phyloP scores from a whole-genome alignment of 2,113 vertebrate genomes.

The Lutjanus erythropterus region DNA sequence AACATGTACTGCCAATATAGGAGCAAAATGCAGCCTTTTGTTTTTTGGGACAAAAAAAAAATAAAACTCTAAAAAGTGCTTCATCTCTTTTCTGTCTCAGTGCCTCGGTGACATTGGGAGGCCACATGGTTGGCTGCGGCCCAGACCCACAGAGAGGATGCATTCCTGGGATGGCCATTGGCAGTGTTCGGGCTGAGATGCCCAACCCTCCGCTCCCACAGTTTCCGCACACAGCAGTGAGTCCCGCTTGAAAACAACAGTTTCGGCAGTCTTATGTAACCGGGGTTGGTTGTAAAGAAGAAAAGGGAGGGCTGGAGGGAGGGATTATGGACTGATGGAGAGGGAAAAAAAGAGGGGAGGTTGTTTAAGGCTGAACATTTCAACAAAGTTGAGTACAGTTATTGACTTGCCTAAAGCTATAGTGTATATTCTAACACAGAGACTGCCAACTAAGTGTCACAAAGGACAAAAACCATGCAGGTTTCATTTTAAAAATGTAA shows the following conservation, averaged over 20 bases:
- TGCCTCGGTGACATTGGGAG: constrained; percentile 75
- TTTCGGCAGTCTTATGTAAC: constrained; percentile 72
- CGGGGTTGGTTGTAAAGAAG: constrained; percentile 50
- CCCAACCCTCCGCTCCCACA: constrained; percentile 67
- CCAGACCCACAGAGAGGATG: constrained; percentile 74
- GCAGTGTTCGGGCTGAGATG: constrained; percentile 60
- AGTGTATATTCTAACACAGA: neutral
- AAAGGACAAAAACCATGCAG: neutral
- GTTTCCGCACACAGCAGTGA: constrained; percentile 68
- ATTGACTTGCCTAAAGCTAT: constrained; percentile 33
- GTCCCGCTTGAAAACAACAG: constrained; percentile 69
- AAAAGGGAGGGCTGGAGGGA: constrained; percentile 46
- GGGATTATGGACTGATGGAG: constrained; percentile 50
- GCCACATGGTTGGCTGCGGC: constrained; percentile 79
- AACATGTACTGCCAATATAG: constrained; percentile 46
- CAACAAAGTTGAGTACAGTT: constrained; percentile 51
- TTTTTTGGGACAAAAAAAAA: constrained; percentile 26
- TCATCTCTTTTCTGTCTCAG: constrained; percentile 42
- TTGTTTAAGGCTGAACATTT: constrained; percentile 51
- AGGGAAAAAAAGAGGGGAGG: constrained; percentile 33
- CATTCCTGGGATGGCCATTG: constrained; percentile 80
- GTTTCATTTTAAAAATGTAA: neutral
- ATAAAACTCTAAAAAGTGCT: constrained; percentile 35
- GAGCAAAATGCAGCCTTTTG: constrained; percentile 67
- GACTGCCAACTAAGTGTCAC: neutral